Evolutionary conservation across 1,140 invertebrate genomes (phyloP).

Genomic region (Drosophila albomicans): DNA sequence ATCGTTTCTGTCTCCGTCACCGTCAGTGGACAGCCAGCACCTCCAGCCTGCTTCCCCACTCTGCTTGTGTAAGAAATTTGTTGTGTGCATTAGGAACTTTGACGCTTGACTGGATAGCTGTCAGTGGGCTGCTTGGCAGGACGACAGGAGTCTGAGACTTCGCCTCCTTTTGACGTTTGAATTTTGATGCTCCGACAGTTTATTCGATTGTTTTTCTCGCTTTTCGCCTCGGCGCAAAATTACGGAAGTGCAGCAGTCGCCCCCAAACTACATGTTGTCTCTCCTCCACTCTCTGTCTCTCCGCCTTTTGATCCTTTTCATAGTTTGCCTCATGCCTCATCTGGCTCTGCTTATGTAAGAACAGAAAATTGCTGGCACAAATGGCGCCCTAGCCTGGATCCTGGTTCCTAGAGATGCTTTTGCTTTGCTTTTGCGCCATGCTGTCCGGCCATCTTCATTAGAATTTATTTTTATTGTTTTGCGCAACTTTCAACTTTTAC

Average conservation of each 20-base stretch:
- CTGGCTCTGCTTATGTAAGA: slow-evolving; percentile 72
- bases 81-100: slow-evolving; percentile 84
- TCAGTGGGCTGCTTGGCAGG: slow-evolving; percentile 58
- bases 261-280: slow-evolving; percentile 13
- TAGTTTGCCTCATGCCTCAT: slow-evolving; percentile 24
- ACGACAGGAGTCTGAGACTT: slow-evolving; percentile 7
- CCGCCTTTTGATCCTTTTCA: neutral
- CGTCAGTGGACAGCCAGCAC: slow-evolving; percentile 62
- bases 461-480: slow-evolving; percentile 83
- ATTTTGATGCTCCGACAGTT: slow-evolving; percentile 83
- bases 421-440: slow-evolving; percentile 55
- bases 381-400: slow-evolving; percentile 56
- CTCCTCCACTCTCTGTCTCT: neutral
- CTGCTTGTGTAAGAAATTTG: slow-evolving; percentile 77
- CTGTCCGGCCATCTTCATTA: slow-evolving; percentile 79
- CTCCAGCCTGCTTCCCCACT: slow-evolving; percentile 4
- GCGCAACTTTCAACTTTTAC: slow-evolving; percentile 81
- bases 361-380: slow-evolving; percentile 78
- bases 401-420: slow-evolving; percentile 6
- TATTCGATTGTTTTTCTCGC: slow-evolving; percentile 83
- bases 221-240: slow-evolving; percentile 68
- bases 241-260: slow-evolving; percentile 78
- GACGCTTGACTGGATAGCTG: slow-evolving; percentile 81
- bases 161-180: slow-evolving; percentile 76
- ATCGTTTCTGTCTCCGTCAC: slow-evolving; percentile 46